phyloP scores from a whole-genome alignment of 2,113 vertebrate genomes.

The Scatophagus argus region DNA sequence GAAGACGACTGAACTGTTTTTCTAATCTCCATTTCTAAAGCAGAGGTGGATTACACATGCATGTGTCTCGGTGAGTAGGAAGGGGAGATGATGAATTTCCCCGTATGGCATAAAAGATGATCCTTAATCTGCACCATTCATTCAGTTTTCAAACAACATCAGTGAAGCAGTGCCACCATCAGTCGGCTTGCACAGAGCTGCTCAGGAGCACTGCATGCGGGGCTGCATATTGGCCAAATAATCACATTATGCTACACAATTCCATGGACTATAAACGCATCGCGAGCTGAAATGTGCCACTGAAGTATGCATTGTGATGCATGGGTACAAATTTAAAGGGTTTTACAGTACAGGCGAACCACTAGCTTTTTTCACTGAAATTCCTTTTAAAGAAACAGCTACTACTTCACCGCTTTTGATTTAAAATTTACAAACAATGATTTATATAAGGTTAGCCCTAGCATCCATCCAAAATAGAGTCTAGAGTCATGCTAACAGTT shows the following conservation, averaged over 20 bases:
- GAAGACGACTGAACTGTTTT: slow-evolving; percentile 37
- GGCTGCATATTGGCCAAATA: slow-evolving; percentile 46
- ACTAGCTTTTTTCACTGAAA: not conserved
- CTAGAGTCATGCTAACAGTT: not conserved
- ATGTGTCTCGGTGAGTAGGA: slow-evolving; percentile 54
- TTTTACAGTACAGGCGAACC: not conserved
- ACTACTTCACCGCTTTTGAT: not conserved
- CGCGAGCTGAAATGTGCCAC: not conserved
- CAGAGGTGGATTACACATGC: slow-evolving; percentile 57
- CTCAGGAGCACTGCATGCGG: not conserved
- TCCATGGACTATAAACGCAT: not conserved
- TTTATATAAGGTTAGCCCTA: not conserved
- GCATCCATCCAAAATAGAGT: not conserved
- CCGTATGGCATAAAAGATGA: slow-evolving; percentile 58
- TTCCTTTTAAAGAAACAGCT: not conserved
- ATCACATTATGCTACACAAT: slow-evolving; percentile 43
- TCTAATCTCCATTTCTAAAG: slow-evolving; percentile 73
- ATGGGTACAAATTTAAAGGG: not conserved
- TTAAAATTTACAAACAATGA: not conserved
- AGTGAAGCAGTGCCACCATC: slow-evolving; percentile 43
- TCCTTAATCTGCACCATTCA: slow-evolving; percentile 69
- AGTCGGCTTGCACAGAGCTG: slow-evolving; percentile 9
- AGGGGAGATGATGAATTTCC: slow-evolving; percentile 67
- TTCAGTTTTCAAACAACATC: slow-evolving; percentile 54
- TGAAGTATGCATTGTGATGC: slow-evolving; percentile 17